Percentiles rank a stretch among this genome's conserved stretches.
Evolutionary conservation across 2,888 invertebrate species (phyloP).

Genomic region (Stenoptilia bipunctidactyla): DNA sequence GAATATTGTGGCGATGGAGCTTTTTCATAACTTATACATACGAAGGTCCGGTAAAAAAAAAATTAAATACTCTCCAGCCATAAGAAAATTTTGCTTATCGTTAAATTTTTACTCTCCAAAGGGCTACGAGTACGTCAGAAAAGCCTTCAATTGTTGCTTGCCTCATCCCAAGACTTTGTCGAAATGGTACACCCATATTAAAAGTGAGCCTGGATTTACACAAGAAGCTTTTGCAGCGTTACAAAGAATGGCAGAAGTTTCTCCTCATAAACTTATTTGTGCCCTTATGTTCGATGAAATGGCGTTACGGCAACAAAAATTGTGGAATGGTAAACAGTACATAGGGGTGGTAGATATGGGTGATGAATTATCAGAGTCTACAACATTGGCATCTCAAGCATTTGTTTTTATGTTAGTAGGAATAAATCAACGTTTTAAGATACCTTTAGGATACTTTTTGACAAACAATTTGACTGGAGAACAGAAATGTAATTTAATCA

Average conservation of each 20-base stretch:
- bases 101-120: background rate
- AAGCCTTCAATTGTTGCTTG: slow-evolving; percentile 4
- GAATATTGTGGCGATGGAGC: too few relatives aligned
- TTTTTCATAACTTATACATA: too few relatives aligned
- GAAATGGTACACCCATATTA: background rate
- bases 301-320: slow-evolving; percentile 2
- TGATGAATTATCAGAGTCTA: too few relatives aligned
- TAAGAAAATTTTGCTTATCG: background rate
- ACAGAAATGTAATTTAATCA: slow-evolving; percentile 12
- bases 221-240: slow-evolving; percentile 6
- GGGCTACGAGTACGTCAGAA: background rate
- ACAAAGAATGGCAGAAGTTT: background rate
- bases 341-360: too few relatives aligned
- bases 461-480: slow-evolving; percentile 6
- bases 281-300: slow-evolving; percentile 8
- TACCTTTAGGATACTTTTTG: slow-evolving; percentile 13
- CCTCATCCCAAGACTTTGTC: slow-evolving; percentile 1
- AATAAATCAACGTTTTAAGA: slow-evolving; percentile 9
- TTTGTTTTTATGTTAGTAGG: slow-evolving; percentile 13
- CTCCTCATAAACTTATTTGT: slow-evolving; percentile 1
- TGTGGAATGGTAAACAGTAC: background rate
- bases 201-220: slow-evolving; percentile 3
- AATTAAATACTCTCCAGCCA: background rate
- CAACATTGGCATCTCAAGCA: slow-evolving; percentile 7
- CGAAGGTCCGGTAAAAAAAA: too few relatives aligned